Percentiles rank a stretch among this genome's conserved stretches.
These are phyloP conservation scores for Atta texana DNA, from an alignment of 1,140 invertebrate species.

Conservation along the genomic window DNA sequence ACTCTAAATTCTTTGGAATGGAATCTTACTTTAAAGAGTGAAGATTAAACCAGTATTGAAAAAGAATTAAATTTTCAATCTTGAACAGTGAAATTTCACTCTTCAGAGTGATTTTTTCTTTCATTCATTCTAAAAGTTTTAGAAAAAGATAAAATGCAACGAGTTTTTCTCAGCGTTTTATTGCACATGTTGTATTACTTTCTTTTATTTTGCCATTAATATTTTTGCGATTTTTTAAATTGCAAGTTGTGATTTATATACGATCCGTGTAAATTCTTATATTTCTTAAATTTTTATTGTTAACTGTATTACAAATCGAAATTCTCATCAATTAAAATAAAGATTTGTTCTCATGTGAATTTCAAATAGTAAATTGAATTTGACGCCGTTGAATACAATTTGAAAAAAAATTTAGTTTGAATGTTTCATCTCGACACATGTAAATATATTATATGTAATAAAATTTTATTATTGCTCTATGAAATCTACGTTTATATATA, in stretches of 20 bases:
- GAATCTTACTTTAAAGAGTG: too few relatives aligned
- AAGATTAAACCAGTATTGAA: too few relatives aligned
- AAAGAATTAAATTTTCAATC: too few relatives aligned
- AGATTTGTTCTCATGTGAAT: not conserved
- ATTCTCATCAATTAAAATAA: not conserved
- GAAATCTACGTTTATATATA: not conserved
- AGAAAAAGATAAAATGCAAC: slow-evolving; percentile 51
- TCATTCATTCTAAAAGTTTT: too few relatives aligned
- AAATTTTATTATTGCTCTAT: not conserved
- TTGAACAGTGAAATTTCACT: too few relatives aligned
- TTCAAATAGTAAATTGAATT: not conserved
- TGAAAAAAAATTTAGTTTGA: not conserved
- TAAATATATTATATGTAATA: not conserved
- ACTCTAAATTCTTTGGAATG: too few relatives aligned
- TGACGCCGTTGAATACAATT: not conserved
- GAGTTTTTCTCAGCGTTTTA: slow-evolving; percentile 66
- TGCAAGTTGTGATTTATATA: not conserved
- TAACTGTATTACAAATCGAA: not conserved
- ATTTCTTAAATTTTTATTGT: not conserved
- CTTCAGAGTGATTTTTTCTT: too few relatives aligned
- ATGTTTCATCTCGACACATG: not conserved
- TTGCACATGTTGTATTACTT: slow-evolving; percentile 60
- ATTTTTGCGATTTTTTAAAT: slow-evolving; percentile 41
- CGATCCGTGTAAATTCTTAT: not conserved
- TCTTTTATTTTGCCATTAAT: slow-evolving; percentile 13